These are phyloP conservation scores for Drymonia ruficornis DNA, from an alignment of 2,888 invertebrate species.

Conservation along the genomic window DNA sequence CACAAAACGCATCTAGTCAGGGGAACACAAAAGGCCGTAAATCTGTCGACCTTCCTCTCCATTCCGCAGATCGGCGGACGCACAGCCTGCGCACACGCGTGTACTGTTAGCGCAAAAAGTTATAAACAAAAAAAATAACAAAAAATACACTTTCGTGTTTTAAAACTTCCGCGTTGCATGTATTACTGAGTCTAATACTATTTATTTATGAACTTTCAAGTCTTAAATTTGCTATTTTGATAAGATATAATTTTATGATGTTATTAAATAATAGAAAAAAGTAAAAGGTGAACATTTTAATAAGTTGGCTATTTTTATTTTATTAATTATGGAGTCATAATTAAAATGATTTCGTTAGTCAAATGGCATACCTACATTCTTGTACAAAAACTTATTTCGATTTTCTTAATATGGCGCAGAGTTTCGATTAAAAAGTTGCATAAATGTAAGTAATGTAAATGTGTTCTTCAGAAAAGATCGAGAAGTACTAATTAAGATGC, in stretches of 20 bases:
- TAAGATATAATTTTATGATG: no score
- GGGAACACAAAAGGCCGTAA: conserved; percentile 64
- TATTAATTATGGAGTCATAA: not conserved
- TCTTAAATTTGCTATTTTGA: no score
- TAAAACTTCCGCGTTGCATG: not conserved
- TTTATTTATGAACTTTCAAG: no score
- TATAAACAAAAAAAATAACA: not conserved
- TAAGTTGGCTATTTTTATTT: not conserved
- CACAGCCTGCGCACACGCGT: conserved; percentile 33
- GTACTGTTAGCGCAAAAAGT: conserved; percentile 34
- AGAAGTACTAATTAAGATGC: not conserved
- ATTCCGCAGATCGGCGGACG: conserved; percentile 49
- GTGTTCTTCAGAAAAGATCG: not conserved
- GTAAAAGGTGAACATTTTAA: not conserved
- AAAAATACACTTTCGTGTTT: not conserved
- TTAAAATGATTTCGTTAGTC: conserved; percentile 1
- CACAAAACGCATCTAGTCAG: conserved; percentile 31
- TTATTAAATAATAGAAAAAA: not conserved
- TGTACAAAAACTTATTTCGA: no score
- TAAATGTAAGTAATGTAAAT: no score
- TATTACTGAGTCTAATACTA: not conserved
- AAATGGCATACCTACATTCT: not conserved
- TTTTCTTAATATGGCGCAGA: not conserved
- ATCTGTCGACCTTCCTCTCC: conserved; percentile 67
- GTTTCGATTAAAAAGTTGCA: no score